Evolutionary conservation across 2,113 vertebrate genomes (phyloP).

Genomic region (Blennius ocellaris): DNA sequence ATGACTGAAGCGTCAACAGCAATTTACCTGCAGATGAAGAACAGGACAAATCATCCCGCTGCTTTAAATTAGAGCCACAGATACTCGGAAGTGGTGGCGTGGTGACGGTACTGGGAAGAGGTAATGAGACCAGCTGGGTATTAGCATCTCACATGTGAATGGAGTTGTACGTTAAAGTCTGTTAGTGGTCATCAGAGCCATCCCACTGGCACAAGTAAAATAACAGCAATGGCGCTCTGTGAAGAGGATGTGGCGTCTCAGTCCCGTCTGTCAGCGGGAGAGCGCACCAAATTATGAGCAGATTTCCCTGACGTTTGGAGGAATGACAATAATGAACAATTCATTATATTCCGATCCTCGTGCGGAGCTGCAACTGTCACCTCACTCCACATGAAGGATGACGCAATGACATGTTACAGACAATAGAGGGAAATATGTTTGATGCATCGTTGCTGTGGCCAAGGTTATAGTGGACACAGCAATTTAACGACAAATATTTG

Average conservation of each 20-base stretch:
- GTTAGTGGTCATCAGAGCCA: not conserved
- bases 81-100: slow-evolving; percentile 32
- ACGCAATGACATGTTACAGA: no score
- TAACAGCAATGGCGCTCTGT: not conserved
- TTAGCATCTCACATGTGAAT: slow-evolving; percentile 36
- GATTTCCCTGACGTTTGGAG: slow-evolving; percentile 22
- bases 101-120: slow-evolving; percentile 32
- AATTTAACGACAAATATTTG: no score
- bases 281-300: slow-evolving; percentile 4
- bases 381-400: no score
- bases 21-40: slow-evolving; percentile 33
- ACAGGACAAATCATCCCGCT: slow-evolving; percentile 39
- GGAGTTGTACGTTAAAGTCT: slow-evolving; percentile 2
- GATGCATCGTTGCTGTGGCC: no score
- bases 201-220: not conserved
- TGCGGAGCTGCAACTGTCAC: not conserved
- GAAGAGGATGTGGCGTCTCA: slow-evolving; percentile 8
- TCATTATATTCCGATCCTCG: not conserved
- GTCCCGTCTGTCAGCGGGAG: slow-evolving; percentile 12
- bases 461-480: no score
- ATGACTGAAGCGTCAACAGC: slow-evolving; percentile 34
- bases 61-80: slow-evolving; percentile 46
- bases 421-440: no score
- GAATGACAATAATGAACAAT: not conserved
- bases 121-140: slow-evolving; percentile 26